phyloP scores from a whole-genome alignment of 2,113 vertebrate species.

The Thinocorus orbignyianus region DNA sequence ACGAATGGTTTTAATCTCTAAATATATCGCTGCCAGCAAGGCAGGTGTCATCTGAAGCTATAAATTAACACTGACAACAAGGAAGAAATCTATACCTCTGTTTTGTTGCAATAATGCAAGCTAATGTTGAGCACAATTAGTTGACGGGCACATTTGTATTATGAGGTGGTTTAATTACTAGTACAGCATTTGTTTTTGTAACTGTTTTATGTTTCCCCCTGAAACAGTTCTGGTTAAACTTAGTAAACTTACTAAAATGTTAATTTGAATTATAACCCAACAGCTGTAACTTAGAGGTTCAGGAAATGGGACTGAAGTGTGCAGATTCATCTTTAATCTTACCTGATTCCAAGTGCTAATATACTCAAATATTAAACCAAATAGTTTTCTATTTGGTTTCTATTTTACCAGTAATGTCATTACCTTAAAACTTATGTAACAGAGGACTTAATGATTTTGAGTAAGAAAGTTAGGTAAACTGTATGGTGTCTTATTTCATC shows the following conservation, averaged over 20 bases:
- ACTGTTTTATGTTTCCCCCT: not conserved
- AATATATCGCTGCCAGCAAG: not conserved
- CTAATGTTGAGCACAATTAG: not conserved
- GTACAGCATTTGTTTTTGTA: not conserved
- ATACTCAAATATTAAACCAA: not conserved
- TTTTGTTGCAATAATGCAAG: not conserved
- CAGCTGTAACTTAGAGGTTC: not conserved
- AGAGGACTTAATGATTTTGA: not conserved
- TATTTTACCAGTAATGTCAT: not conserved
- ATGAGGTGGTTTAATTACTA: not conserved
- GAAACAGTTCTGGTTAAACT: not conserved
- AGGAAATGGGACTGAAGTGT: not conserved
- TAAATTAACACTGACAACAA: not conserved
- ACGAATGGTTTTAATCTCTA: not conserved
- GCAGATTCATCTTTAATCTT: not conserved
- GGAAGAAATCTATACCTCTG: not conserved
- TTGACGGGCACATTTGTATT: not conserved
- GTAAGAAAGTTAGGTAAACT: not conserved
- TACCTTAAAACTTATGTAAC: not conserved
- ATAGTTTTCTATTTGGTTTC: not conserved
- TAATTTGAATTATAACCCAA: not conserved
- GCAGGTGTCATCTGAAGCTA: not conserved
- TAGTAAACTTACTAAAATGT: not conserved
- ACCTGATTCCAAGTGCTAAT: not conserved
- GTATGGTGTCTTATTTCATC: not conserved